A percentile compares a stretch with the other conserved stretches of the same genome.
These are phyloP conservation scores for Neomonachus schauinslandi DNA, from an alignment of 2,113 vertebrate species.

Conservation along the genomic window DNA sequence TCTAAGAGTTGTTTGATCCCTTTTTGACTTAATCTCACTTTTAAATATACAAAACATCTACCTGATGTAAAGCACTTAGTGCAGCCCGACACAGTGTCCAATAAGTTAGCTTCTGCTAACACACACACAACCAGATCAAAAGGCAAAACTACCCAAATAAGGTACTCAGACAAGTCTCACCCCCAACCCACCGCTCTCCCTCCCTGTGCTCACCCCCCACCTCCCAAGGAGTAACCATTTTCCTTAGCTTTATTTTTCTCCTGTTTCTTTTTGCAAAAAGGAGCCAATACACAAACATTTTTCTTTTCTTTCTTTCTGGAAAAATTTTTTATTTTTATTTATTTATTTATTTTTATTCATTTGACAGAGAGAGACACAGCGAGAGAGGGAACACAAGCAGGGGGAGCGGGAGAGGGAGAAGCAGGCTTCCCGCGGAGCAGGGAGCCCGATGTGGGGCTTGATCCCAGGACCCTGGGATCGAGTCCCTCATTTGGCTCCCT, in stretches of 20 bases:
- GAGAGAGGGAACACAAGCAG: too few relatives aligned
- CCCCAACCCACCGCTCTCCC: too few relatives aligned
- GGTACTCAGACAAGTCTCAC: neutral
- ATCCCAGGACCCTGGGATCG: too few relatives aligned
- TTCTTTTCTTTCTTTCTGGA: neutral
- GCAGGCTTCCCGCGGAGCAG: too few relatives aligned
- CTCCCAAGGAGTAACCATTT: neutral
- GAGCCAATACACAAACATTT: neutral
- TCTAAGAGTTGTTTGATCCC: neutral
- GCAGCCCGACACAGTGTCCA: neutral
- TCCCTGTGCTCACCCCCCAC: neutral
- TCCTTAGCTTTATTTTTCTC: neutral
- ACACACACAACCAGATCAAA: neutral
- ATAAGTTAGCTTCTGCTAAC: neutral
- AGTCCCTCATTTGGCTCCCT: too few relatives aligned
- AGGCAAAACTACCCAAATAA: neutral
- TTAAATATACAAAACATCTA: neutral
- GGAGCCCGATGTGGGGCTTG: too few relatives aligned
- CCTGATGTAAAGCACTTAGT: neutral
- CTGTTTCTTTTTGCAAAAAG: neutral
- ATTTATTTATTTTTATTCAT: too few relatives aligned
- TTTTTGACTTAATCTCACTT: neutral
- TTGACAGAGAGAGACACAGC: too few relatives aligned
- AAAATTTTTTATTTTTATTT: neutral
- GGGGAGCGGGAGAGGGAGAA: too few relatives aligned